A percentile compares a stretch with the other conserved stretches of the same genome.
These are phyloP conservation scores for Linyphia triangularis DNA, from an alignment of 2,888 invertebrate species.

Conservation along the genomic window DNA sequence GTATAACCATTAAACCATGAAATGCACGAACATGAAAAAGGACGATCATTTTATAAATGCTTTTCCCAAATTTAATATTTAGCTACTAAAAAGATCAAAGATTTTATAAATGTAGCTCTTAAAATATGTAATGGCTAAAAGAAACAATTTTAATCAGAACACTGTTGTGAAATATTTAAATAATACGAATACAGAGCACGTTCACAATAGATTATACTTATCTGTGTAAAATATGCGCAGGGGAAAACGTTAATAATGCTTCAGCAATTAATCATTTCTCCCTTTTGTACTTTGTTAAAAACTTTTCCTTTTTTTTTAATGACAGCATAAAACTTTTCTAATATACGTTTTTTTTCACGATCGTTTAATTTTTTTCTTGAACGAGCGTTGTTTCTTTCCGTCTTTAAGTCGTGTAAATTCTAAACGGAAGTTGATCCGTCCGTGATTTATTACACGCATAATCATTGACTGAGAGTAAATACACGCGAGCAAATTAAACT, in stretches of 20 bases:
- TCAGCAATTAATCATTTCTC: slow-evolving; percentile 19
- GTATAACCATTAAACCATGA: too few relatives aligned
- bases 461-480: slow-evolving; percentile 13
- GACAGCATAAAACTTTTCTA: slow-evolving; percentile 8
- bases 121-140: too few relatives aligned
- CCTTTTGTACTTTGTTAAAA: background rate
- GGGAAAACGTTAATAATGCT: slow-evolving; percentile 16
- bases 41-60: too few relatives aligned
- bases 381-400: background rate
- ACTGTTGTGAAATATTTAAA: background rate
- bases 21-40: too few relatives aligned
- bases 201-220: background rate
- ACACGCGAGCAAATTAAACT: slow-evolving; percentile 19
- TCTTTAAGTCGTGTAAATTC: slow-evolving; percentile 7
- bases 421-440: background rate
- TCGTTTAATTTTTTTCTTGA: background rate
- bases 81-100: too few relatives aligned
- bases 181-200: background rate
- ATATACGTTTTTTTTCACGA: background rate
- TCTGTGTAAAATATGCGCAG: slow-evolving; percentile 3
- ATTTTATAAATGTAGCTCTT: too few relatives aligned
- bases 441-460: slow-evolving; percentile 8
- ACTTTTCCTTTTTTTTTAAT: background rate
- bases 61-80: too few relatives aligned
- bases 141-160: background rate